Evolutionary conservation across 2,113 vertebrate genomes (phyloP), one percentile per base, ranked within the genome.

Genomic region (Pandion haliaetus): DNA sequence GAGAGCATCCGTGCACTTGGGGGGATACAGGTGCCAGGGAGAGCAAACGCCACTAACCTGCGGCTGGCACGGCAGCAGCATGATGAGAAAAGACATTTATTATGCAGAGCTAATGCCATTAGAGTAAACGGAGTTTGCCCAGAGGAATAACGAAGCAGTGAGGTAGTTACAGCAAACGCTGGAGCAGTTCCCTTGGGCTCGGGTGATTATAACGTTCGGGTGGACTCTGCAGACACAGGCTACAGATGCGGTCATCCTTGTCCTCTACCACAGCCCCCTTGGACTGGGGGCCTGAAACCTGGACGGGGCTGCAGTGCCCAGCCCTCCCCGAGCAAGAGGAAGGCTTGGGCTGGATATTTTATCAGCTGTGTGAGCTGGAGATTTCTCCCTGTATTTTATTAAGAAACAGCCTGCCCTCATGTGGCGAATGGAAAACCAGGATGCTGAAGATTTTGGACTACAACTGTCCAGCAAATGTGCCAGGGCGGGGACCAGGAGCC

Each of bases 381-480:
- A 82, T 47, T 54, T 49, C 42, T 83, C 3, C 0, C 34, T 32
- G 47, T 23, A 89, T 95, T 95, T 97, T 94, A 55, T 63, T 97
- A 96, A 97, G 97, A 94, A 97, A 95, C 45, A 97, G 97, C 76
- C 98, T 98, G 98, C 98, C 98, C 98, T 97, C 98, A 5, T 96
- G 98, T 98, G 98, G 98, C 9, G 86, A 88, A 90, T 91, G 88
- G 42, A 63, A 90, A 88, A 90, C 34, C 91, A 58, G 42, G 47
- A 85, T 12, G 25, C 4, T 86, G 74, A 80, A 85, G 29, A 47
- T 31, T 76, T 44, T 9, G 24, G 38, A 52, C 40, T 58, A 65
- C 90, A 84, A 67, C 19, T 21, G 18, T 17, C 12, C 58, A 16
- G 40, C 4, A 3, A 25, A 74, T 2, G 57, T 6, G 13, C 47